A percentile compares a stretch with the other conserved stretches of the same genome.
These are phyloP conservation scores for Harpegnathos saltator DNA, from an alignment of 1,140 invertebrate species.

Conservation along the genomic window DNA sequence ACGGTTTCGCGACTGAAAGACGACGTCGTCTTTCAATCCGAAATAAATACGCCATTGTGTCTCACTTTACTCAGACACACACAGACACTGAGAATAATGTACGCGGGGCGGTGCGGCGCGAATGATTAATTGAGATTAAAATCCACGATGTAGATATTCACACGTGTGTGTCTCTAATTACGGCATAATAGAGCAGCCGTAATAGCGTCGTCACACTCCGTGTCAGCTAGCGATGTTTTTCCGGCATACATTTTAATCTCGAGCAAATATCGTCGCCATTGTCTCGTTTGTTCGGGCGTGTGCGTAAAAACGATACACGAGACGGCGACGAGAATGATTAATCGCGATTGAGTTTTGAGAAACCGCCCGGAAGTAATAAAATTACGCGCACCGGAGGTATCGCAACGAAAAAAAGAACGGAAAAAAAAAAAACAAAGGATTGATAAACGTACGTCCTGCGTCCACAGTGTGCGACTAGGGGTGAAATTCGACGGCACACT, in stretches of 20 bases:
- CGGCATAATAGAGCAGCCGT: too few relatives aligned
- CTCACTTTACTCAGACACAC: background rate
- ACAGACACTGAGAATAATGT: background rate
- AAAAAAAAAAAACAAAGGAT: too few relatives aligned
- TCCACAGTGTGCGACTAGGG: too few relatives aligned
- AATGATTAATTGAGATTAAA: conserved; percentile 10
- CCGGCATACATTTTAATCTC: too few relatives aligned
- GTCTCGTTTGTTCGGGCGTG: too few relatives aligned
- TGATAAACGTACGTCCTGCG: background rate
- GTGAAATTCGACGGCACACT: conserved; percentile 12
- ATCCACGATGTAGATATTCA: background rate
- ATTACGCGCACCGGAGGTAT: too few relatives aligned
- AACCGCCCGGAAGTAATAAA: background rate
- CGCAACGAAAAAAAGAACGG: too few relatives aligned
- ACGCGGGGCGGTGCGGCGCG: background rate
- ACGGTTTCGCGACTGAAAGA: background rate
- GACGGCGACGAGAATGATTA: background rate
- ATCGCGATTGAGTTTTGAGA: background rate
- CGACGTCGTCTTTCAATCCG: background rate
- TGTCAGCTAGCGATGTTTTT: too few relatives aligned
- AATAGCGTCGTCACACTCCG: too few relatives aligned
- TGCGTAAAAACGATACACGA: background rate
- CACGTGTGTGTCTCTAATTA: too few relatives aligned
- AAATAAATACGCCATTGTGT: conserved; percentile 13
- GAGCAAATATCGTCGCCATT: too few relatives aligned